Evolutionary conservation across 2,113 vertebrate species (phyloP).

Genomic region (Peucedramus taeniatus): DNA sequence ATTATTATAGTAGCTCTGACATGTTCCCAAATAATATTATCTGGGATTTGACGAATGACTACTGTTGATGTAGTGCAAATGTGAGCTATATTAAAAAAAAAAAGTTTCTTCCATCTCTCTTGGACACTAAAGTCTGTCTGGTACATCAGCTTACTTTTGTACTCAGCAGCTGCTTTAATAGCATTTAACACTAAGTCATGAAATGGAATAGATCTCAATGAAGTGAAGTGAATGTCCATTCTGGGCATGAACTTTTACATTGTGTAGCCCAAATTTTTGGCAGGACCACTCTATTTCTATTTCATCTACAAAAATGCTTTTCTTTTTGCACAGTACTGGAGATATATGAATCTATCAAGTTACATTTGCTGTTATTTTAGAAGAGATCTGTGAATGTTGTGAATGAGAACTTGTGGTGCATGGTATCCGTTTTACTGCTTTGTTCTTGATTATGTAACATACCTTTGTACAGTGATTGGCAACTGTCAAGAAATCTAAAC

Average conservation of each 20-base stretch:
- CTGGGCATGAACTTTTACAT: neutral
- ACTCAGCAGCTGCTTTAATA: neutral
- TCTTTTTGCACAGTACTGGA: neutral
- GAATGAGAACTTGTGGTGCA: neutral
- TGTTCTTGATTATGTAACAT: neutral
- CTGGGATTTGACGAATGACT: constrained; percentile 6
- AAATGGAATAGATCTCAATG: neutral
- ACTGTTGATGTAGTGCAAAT: neutral
- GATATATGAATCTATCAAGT: neutral
- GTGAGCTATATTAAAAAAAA: neutral
- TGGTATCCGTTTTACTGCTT: neutral
- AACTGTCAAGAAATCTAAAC: neutral
- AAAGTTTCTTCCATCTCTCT: neutral
- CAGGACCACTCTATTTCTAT: neutral
- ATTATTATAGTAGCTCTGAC: constrained; percentile 4
- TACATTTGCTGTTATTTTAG: neutral
- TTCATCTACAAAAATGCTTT: neutral
- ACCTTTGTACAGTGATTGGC: neutral
- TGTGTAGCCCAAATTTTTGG: neutral
- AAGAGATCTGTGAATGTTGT: neutral
- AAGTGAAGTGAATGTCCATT: neutral
- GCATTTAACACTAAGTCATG: neutral
- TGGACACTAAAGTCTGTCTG: neutral
- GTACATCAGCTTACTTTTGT: neutral
- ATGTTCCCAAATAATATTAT: constrained; percentile 30